phyloP scores from a whole-genome alignment of 2,888 invertebrate species.

The Andrena camellia region DNA sequence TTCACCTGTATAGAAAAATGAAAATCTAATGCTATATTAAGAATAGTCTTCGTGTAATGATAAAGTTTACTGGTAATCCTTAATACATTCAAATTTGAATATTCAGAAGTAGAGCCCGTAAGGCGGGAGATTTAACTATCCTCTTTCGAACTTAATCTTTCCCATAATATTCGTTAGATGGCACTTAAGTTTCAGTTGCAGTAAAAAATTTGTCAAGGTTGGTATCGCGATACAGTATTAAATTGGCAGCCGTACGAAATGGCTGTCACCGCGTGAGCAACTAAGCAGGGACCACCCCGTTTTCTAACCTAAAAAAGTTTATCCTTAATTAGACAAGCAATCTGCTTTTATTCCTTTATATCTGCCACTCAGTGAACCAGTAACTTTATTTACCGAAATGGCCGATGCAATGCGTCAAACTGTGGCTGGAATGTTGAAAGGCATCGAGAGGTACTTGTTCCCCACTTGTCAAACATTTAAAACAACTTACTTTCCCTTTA shows the following conservation, averaged over 20 bases:
- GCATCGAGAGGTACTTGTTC: conserved; percentile 93
- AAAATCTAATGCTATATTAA: background rate
- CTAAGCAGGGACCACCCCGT: background rate
- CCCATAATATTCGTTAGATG: background rate
- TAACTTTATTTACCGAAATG: conserved; percentile 85
- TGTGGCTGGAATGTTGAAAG: conserved; percentile 94
- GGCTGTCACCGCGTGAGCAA: conserved; percentile 2
- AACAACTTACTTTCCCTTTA: background rate
- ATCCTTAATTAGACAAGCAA: background rate
- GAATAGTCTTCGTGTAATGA: background rate
- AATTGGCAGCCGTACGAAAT: conserved; percentile 32
- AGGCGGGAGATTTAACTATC: background rate
- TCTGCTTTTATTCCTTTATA: conserved; percentile 1
- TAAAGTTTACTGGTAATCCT: background rate
- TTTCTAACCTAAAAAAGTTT: conserved; percentile 30
- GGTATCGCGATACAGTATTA: conserved; percentile 1
- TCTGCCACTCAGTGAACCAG: background rate
- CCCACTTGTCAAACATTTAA: conserved; percentile 13
- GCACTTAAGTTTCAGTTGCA: background rate
- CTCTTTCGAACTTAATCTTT: background rate
- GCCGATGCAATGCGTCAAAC: conserved; percentile 94
- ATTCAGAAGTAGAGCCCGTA: background rate
- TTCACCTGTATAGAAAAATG: background rate
- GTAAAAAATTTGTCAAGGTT: conserved; percentile 4
- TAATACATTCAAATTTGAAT: background rate